Percentiles rank a stretch among this genome's conserved stretches.
These are phyloP conservation scores for Bombyx huttoni DNA, from an alignment of 2,888 invertebrate genomes.

Conservation along the genomic window DNA sequence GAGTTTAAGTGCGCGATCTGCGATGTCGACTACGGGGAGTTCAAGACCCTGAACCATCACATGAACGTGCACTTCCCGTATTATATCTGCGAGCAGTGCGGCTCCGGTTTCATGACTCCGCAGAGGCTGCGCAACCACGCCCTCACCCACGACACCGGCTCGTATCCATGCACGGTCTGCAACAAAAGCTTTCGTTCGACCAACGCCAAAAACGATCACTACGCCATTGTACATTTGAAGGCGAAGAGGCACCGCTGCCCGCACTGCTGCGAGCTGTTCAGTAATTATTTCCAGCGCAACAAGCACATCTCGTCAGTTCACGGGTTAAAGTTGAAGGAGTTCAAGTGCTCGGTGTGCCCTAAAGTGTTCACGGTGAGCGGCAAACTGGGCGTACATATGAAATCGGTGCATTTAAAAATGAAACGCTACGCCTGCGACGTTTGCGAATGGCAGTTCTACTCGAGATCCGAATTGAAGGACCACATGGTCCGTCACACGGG, in stretches of 20 bases:
- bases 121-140: conserved; percentile 45
- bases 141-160: conserved; percentile 47
- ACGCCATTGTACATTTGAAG: conserved; percentile 60
- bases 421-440: conserved; percentile 55
- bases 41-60: conserved; percentile 52
- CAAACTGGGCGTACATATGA: conserved; percentile 44
- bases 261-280: conserved; percentile 47
- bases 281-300: conserved; percentile 56
- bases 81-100: conserved; percentile 59
- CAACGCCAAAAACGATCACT: conserved; percentile 57
- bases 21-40: conserved; percentile 36
- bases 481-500: conserved; percentile 69
- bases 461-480: conserved; percentile 64
- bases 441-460: conserved; percentile 69
- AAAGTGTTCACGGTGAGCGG: conserved; percentile 52
- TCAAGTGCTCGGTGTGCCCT: conserved; percentile 47
- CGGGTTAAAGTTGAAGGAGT: conserved; percentile 51
- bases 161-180: conserved; percentile 53
- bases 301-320: conserved; percentile 49
- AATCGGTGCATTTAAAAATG: conserved; percentile 54
- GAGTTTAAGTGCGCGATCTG: conserved; percentile 46
- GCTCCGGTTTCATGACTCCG: conserved; percentile 51
- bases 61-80: conserved; percentile 62
- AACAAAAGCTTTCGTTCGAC: conserved; percentile 61
- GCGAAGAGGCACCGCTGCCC: conserved; percentile 54